A percentile compares a stretch with the other conserved stretches of the same genome.
Conservation (phyloP, 2,113 vertebrate genomes). For the Melanotaenia duboulayi region DNA sequence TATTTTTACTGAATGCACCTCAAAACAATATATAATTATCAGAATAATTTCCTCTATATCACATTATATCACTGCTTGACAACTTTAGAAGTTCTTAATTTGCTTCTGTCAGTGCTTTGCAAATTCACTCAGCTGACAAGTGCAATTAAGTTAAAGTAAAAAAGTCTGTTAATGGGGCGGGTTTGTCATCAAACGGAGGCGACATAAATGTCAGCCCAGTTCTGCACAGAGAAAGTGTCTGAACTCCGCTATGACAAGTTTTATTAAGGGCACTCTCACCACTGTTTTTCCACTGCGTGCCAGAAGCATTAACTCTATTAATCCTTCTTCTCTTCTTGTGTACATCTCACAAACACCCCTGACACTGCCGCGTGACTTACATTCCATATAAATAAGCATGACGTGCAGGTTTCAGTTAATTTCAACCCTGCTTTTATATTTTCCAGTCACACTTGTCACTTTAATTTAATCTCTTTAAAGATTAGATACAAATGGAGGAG, state of each 20-base stretch:
- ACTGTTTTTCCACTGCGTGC: constrained; percentile 4
- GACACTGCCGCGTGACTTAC: neutral
- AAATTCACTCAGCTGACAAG: constrained; percentile 29
- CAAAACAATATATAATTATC: constrained; percentile 15
- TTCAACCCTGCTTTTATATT: too few species aligned
- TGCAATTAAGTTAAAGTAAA: constrained; percentile 52
- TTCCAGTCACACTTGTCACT: too few species aligned
- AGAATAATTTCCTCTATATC: neutral
- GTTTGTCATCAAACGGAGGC: constrained; percentile 17
- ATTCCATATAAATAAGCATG: neutral
- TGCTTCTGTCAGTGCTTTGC: constrained; percentile 24
- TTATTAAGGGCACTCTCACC: constrained; percentile 45
- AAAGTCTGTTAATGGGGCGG: constrained; percentile 1
- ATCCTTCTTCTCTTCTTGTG: too few species aligned
- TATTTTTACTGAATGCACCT: constrained; percentile 4
- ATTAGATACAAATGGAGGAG: neutral
- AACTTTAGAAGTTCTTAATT: constrained; percentile 28
- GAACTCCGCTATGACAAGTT: constrained; percentile 46
- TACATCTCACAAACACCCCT: too few species aligned
- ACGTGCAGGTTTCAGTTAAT: too few species aligned
- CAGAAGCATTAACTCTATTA: neutral
- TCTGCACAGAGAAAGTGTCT: constrained; percentile 12
- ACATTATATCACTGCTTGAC: constrained; percentile 16
- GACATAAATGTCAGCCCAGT: constrained; percentile 29
- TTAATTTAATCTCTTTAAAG: neutral